Evolutionary conservation across 1,140 invertebrate genomes (phyloP).

Genomic region (Cyclargus thomasi): DNA sequence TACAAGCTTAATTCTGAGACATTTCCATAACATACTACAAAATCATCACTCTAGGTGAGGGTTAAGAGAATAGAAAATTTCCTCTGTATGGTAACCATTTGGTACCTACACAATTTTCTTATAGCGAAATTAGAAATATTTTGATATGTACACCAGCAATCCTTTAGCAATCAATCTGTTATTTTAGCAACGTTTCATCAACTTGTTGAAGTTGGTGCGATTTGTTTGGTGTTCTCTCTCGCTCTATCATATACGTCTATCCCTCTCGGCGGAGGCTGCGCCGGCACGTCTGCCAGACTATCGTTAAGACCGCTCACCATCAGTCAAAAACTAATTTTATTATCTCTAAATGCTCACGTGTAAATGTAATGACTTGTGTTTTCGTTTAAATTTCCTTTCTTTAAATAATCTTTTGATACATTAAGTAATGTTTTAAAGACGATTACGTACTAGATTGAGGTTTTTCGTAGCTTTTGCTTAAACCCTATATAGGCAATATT

Average conservation of each 20-base stretch:
- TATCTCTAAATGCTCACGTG: slow-evolving; percentile 27
- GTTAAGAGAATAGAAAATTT: too few species aligned
- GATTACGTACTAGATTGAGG: too few species aligned
- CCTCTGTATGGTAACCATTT: too few species aligned
- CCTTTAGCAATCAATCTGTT: not conserved
- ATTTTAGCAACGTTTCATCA: slow-evolving; percentile 32
- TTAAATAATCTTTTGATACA: not conserved
- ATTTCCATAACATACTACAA: too few species aligned
- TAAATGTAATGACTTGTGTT: slow-evolving; percentile 16
- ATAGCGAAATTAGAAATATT: too few species aligned
- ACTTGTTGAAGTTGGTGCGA: slow-evolving; percentile 16
- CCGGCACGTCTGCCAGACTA: slow-evolving; percentile 46
- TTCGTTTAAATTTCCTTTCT: not conserved
- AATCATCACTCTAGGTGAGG: too few species aligned
- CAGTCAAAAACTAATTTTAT: slow-evolving; percentile 37
- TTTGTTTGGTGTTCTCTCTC: slow-evolving; percentile 28
- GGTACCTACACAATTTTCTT: too few species aligned
- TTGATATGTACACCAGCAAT: too few species aligned
- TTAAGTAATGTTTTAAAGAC: too few species aligned
- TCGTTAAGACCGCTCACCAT: slow-evolving; percentile 27
- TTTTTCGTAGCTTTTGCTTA: too few species aligned
- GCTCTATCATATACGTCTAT: slow-evolving; percentile 27
- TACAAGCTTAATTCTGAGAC: too few species aligned
- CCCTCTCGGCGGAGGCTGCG: slow-evolving; percentile 41
- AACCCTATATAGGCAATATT: too few species aligned